Evolutionary conservation across 2,888 invertebrate genomes (phyloP).

Genomic region (Ernsta delagoae): DNA sequence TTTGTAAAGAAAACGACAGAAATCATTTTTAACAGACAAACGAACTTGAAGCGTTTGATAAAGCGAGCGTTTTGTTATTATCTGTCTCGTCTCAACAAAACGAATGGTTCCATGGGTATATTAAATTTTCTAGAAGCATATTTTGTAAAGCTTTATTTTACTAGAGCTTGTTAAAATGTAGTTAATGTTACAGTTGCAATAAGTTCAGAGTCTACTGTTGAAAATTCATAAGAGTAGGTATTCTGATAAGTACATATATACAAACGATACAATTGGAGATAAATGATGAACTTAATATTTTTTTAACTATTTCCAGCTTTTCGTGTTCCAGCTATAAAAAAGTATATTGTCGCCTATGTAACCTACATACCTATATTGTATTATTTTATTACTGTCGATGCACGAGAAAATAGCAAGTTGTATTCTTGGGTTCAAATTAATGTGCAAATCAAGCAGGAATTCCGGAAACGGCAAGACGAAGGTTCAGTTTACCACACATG

Average conservation of each 20-base stretch:
- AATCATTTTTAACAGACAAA: not conserved
- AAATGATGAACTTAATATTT: no score
- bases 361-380: no score
- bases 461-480: not conserved
- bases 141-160: not conserved
- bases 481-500: not conserved
- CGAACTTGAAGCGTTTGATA: not conserved
- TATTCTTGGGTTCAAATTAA: not conserved
- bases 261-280: no score
- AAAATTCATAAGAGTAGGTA: no score
- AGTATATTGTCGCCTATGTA: no score
- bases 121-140: not conserved
- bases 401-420: no score
- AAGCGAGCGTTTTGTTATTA: not conserved
- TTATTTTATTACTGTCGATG: no score
- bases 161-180: not conserved
- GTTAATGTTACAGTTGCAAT: not conserved
- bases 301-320: no score
- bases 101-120: not conserved
- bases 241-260: no score
- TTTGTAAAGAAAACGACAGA: slow-evolving; percentile 7
- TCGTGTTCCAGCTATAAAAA: no score
- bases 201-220: no score
- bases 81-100: not conserved
- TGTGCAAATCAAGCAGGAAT: not conserved